These are phyloP conservation scores for Caenorhabditis sulstoni DNA, from an alignment of 2,888 invertebrate species.

Conservation along the genomic window DNA sequence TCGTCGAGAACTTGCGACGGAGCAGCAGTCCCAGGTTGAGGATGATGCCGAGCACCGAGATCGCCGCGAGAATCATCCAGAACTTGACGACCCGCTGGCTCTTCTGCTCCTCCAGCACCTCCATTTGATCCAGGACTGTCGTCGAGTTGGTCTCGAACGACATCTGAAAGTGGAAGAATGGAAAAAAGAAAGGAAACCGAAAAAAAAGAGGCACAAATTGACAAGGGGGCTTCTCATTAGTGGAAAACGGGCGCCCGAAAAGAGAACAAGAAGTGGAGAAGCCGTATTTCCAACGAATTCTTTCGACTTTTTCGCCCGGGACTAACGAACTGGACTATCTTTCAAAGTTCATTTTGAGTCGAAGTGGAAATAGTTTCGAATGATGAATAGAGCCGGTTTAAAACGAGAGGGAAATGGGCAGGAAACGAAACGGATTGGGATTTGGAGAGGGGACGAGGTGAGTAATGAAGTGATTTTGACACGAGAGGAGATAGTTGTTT, in stretches of 20 bases:
- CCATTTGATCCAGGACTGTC: constrained; percentile 30
- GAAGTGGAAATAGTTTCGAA: neutral
- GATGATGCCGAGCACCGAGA: constrained; percentile 59
- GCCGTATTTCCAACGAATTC: constrained; percentile 30
- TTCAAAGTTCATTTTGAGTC: no score
- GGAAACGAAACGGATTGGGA: no score
- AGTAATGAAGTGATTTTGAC: constrained; percentile 18
- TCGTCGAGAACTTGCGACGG: constrained; percentile 52
- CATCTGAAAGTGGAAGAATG: constrained; percentile 25
- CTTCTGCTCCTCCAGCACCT: constrained; percentile 10
- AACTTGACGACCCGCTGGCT: constrained; percentile 43
- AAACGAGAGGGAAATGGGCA: neutral
- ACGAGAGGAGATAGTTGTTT: constrained; percentile 1
- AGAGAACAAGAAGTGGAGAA: constrained; percentile 11
- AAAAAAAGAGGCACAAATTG: constrained; percentile 40
- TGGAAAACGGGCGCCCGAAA: constrained; percentile 1
- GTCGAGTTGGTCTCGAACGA: constrained; percentile 46
- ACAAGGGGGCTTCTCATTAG: constrained; percentile 53
- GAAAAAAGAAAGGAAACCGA: neutral
- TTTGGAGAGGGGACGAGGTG: neutral
- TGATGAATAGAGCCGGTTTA: neutral
- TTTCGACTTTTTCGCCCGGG: neutral
- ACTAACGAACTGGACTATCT: neutral
- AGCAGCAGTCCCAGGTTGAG: constrained; percentile 55
- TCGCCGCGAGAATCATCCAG: constrained; percentile 60